Conservation (phyloP, 2,113 vertebrate genomes). For the Lophura nycthemera region DNA sequence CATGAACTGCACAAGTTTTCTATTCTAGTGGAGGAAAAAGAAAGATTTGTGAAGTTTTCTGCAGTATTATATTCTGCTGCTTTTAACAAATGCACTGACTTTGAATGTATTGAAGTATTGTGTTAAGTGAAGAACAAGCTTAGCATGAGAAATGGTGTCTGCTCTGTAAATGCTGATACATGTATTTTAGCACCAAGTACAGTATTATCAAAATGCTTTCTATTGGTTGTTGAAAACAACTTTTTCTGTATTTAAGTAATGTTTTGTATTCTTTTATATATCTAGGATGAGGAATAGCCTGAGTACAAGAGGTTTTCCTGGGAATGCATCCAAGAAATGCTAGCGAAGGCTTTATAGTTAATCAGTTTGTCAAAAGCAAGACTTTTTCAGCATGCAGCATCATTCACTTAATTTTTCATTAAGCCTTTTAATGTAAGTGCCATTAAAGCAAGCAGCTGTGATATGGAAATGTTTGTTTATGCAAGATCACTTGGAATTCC, state of each 20-base stretch:
- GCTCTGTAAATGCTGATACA: neutral
- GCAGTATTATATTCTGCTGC: neutral
- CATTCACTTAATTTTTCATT: constrained; percentile 53
- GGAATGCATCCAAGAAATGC: neutral
- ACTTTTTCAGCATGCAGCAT: neutral
- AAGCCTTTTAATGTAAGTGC: neutral
- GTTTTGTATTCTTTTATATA: constrained; percentile 4
- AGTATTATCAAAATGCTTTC: neutral
- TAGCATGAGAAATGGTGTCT: neutral
- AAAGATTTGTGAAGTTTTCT: neutral
- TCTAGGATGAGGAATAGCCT: neutral
- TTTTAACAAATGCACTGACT: neutral
- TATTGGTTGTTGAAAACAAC: constrained; percentile 25
- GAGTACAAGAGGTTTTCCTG: neutral
- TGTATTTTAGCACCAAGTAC: neutral
- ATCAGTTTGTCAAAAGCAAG: constrained; percentile 39
- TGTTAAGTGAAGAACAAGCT: neutral
- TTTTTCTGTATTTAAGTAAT: constrained; percentile 39
- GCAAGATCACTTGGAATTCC: neutral
- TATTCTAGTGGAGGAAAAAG: neutral
- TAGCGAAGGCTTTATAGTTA: neutral
- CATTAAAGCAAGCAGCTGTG: constrained; percentile 24
- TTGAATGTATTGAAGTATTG: neutral
- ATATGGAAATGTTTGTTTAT: neutral
- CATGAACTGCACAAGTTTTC: neutral